Base-by-base conservation (phyloP, 1,140 invertebrate species). In the Lysiphlebus fabarum region DNA sequence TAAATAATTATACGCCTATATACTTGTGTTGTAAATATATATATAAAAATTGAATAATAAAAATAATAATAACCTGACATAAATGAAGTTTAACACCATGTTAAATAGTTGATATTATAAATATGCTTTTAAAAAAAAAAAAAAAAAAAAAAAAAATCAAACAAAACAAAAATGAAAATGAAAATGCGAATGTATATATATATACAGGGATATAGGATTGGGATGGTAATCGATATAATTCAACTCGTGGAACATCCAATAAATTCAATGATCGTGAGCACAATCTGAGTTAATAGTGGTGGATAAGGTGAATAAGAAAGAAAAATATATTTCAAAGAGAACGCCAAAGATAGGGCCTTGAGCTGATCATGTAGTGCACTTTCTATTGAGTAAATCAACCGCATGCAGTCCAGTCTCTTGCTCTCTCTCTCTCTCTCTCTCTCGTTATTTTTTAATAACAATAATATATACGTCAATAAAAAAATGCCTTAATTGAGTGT, bases 311-410 rank as follows among this genome's bases (percentile, higher is more conserved):
- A 26, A 26, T 1, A 26, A 26, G 17, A 26, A 4, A 26, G 17
- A 26, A 4, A 26, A 26, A 26, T 2, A 26, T 26, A 26, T 26
- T 26, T 26, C 17, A 26, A 26, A 26, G 17, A 26, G 17, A 26
- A 26, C 17, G 17, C 17, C 2, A 26, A 26, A 26, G 17, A 26
- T 26, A 26, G 17, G 17, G 17, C 17, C 17, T 26, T 26, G 64
- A 67, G 70, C 65, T 67, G 11, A n/a, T 36, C 68, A 70, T 72
- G 71, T 67, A 64, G 61, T 62, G 59, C 64, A 70, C 65, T 74
- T 74, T 74, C 69, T 71, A 70, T 69, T 71, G 17, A 71, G 69
- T 72, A 72, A 72, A 73, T 74, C 70, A 73, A 41, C 57, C 58
- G 66, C 62, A 61, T 56, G 68, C n/a, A 26, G 17, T 26, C 2